phyloP scores from a whole-genome alignment of 2,113 vertebrate species.

The Stegastes partitus region DNA sequence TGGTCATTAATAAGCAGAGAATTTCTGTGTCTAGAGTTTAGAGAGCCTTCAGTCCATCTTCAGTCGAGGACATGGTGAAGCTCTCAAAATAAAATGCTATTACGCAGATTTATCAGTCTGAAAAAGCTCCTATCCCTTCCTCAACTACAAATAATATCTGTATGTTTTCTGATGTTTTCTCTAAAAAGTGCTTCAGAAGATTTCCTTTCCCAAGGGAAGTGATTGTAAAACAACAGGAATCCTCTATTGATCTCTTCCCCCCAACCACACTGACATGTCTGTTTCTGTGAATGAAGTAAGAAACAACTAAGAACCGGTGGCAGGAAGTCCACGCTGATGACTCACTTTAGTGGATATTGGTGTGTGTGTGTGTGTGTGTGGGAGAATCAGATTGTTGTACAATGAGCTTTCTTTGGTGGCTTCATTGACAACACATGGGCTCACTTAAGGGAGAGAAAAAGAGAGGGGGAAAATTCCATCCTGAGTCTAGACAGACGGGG shows the following conservation, averaged over 20 bases:
- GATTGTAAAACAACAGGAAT: slow-evolving; percentile 64
- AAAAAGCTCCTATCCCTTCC: slow-evolving; percentile 23
- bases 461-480: slow-evolving; percentile 77
- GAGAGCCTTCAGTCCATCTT: background rate
- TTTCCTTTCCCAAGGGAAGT: slow-evolving; percentile 64
- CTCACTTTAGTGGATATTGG: slow-evolving; percentile 76
- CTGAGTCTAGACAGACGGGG: slow-evolving; percentile 85
- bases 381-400: slow-evolving; percentile 73
- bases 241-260: slow-evolving; percentile 70
- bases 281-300: slow-evolving; percentile 84
- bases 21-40: slow-evolving; percentile 13
- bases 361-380: slow-evolving; percentile 25
- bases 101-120: slow-evolving; percentile 3
- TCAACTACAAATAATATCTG: slow-evolving; percentile 68
- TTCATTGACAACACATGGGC: slow-evolving; percentile 86
- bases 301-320: slow-evolving; percentile 74
- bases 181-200: slow-evolving; percentile 70
- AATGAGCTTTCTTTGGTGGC: slow-evolving; percentile 81
- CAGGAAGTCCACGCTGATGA: slow-evolving; percentile 82
- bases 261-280: slow-evolving; percentile 75
- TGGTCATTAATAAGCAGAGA: background rate
- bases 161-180: slow-evolving; percentile 42
- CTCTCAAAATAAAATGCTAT: background rate
- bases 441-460: slow-evolving; percentile 75
- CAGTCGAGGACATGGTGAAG: background rate